Percentiles rank a stretch among this genome's conserved stretches.
Evolutionary conservation across 2,113 vertebrate genomes (phyloP).

Genomic region (Ranitomeya variabilis): DNA sequence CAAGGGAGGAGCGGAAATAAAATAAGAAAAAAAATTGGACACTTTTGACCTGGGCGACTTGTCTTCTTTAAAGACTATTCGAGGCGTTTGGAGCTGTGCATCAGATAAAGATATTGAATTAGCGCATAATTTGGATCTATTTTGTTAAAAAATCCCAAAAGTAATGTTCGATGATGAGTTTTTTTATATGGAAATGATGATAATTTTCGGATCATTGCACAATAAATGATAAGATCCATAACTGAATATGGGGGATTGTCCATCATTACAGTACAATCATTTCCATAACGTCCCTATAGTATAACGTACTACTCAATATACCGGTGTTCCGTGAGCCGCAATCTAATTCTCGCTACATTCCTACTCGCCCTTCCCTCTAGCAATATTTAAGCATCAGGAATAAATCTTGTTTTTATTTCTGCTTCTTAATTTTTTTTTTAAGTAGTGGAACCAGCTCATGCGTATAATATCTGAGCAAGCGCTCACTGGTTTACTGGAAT

Average conservation of each 20-base stretch:
- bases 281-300: not conserved
- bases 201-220: too few relatives aligned
- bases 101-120: too few relatives aligned
- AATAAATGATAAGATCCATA: not conserved
- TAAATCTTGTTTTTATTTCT: slow-evolving; percentile 1
- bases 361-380: slow-evolving; percentile 27
- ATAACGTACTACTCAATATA: not conserved
- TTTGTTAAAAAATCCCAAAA: too few relatives aligned
- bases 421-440: not conserved
- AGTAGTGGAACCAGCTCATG: not conserved
- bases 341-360: not conserved
- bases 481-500: not conserved
- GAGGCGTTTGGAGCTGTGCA: too few relatives aligned
- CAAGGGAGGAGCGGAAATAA: too few relatives aligned
- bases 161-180: too few relatives aligned
- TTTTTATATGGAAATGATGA: too few relatives aligned
- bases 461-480: not conserved
- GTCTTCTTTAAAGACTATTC: too few relatives aligned
- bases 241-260: not conserved
- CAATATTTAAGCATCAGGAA: slow-evolving; percentile 9
- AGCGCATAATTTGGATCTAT: too few relatives aligned
- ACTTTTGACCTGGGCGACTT: too few relatives aligned
- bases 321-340: not conserved
- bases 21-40: too few relatives aligned
- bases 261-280: too few relatives aligned